Conservation (phyloP, 1,140 invertebrate species). For the Saccostrea glomerata region DNA sequence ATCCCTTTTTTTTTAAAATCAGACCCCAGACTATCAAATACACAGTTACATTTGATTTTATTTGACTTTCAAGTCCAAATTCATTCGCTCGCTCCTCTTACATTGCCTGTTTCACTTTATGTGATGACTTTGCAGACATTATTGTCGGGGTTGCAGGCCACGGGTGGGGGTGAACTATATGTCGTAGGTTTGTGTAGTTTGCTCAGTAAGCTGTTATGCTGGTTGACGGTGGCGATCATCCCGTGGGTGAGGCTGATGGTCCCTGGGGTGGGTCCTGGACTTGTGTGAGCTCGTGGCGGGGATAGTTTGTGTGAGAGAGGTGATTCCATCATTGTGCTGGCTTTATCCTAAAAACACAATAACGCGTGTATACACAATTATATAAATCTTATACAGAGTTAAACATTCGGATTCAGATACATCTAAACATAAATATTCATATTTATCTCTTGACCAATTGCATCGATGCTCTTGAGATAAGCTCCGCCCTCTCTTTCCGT, state of each 20-base stretch:
- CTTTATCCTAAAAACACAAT: conserved; percentile 32
- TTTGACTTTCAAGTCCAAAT: conserved; percentile 40
- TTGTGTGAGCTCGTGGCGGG: conserved; percentile 55
- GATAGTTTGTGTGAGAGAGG: conserved; percentile 51
- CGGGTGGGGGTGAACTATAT: conserved; percentile 74
- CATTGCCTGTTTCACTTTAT: conserved; percentile 80
- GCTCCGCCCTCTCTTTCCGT: conserved; percentile 7
- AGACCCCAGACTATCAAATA: conserved; percentile 11
- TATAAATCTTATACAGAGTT: conserved; percentile 32
- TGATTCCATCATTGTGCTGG: conserved; percentile 51
- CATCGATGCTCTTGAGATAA: neutral
- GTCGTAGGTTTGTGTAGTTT: conserved; percentile 69
- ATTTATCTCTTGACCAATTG: neutral
- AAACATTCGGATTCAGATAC: conserved; percentile 21
- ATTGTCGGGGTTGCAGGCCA: conserved; percentile 75
- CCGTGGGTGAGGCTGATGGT: conserved; percentile 60
- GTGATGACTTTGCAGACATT: conserved; percentile 98
- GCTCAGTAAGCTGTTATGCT: conserved; percentile 59
- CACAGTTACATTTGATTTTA: conserved; percentile 43
- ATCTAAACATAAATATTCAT: conserved; percentile 42
- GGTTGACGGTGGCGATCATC: conserved; percentile 57
- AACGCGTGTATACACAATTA: conserved; percentile 39
- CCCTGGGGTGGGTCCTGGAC: conserved; percentile 58
- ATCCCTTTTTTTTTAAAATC: neutral
- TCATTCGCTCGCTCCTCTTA: conserved; percentile 27